These are phyloP conservation scores for Microtus montanus DNA, from an alignment of 2,113 vertebrate species.

Conservation along the genomic window DNA sequence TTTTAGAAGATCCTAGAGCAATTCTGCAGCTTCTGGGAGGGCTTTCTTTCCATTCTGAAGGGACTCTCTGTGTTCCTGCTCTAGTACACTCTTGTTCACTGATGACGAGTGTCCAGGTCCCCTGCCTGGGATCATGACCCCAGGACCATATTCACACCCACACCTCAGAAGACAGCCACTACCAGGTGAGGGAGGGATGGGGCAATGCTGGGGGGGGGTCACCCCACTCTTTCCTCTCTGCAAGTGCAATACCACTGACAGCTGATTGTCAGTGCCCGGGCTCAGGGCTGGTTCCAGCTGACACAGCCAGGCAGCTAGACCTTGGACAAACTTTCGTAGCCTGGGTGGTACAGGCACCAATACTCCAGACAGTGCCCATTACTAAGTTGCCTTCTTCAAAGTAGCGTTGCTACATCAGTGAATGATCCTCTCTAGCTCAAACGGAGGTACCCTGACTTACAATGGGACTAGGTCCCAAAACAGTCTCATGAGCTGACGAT, in stretches of 20 bases:
- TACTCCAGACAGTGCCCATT: not conserved
- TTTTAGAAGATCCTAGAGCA: not conserved
- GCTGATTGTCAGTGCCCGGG: not conserved
- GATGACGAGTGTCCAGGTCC: not conserved
- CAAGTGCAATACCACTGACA: not conserved
- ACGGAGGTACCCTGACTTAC: not conserved
- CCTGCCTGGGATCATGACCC: not conserved
- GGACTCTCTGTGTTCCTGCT: not conserved
- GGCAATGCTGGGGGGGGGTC: not conserved
- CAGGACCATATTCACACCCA: not conserved
- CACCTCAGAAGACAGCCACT: not conserved
- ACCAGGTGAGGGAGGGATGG: fast-evolving
- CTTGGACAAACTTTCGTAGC: not conserved
- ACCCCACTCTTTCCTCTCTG: not conserved
- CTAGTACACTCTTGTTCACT: not conserved
- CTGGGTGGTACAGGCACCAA: not conserved
- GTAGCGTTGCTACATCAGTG: not conserved
- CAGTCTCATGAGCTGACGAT: not conserved
- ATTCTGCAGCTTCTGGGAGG: not conserved
- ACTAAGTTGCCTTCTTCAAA: not conserved
- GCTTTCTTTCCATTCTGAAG: not conserved
- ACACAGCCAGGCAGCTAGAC: not conserved
- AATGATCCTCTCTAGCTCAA: not conserved
- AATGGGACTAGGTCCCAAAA: not conserved
- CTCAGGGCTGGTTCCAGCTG: not conserved